Base-by-base conservation (phyloP, 2,888 invertebrate species). In the Vandiemenella viatica region DNA sequence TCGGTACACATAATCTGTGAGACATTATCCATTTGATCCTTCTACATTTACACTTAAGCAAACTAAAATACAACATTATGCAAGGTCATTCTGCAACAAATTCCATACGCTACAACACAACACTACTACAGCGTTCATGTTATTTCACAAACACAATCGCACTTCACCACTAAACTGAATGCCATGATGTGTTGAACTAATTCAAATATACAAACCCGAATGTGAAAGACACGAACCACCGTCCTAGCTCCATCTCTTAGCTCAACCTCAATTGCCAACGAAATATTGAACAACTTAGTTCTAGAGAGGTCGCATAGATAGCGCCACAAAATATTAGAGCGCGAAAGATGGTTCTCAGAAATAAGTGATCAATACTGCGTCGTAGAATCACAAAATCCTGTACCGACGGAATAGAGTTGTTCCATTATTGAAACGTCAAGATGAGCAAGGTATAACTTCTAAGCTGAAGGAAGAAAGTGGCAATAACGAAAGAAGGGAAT, bases 181-280 rank as follows among this genome's bases (percentile, higher is more conserved):
- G 8, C 17, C 13, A 15, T 15, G 15, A 16, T 38, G 38, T 38
- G 15, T 38, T 38, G 38, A 38, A 38, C 22, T 20, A 48, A 50
- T 50, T 52, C 52, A 50, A 54, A 54, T 50, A 46, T 51, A 51
- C 50, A 51, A 40, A 50, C 52, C 50, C 52, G 43, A 48, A 37
- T 19, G 23, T 44, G 43, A 49, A 50, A 44, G 32, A 40, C 48
- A 37, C 43, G 49, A 38, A 45, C 43, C 38, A 44, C 45, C 47
- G 46, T 48, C 44, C 45, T 46, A 54, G 54, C 54, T 50, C 54
- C 54, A 54, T 54, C 54, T 54, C 53, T 48, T 48, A 53, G 50
- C 53, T 53, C 43, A 37, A 37, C 51, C 47, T 50, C 45, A 47
- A 53, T 53, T 51, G 51, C 53, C 51, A 51, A 48, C 51, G 43